phyloP scores from a whole-genome alignment of 1,140 invertebrate genomes.

The Araneus ventricosus region DNA sequence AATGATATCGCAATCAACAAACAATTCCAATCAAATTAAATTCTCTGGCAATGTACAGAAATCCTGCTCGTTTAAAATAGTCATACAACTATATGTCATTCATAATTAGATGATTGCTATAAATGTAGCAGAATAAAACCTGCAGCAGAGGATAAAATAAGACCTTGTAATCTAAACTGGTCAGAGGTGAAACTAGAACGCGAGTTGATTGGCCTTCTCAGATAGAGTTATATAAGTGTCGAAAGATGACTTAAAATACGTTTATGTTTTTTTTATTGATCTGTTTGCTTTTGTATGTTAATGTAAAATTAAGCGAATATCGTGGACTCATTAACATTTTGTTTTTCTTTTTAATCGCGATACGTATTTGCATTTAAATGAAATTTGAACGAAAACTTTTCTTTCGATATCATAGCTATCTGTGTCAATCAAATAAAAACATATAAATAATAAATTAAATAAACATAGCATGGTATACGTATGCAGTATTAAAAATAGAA shows the following conservation, averaged over 20 bases:
- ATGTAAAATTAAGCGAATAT: background rate
- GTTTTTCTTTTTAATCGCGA: background rate
- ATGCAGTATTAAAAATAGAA: too few relatives aligned
- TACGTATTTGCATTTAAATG: background rate
- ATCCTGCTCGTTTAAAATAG: background rate
- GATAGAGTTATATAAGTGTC: background rate
- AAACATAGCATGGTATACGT: too few relatives aligned
- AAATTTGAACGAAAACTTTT: background rate
- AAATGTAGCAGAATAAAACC: background rate
- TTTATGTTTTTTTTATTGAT: conserved; percentile 12
- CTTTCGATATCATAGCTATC: too few relatives aligned
- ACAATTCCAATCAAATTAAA: too few relatives aligned
- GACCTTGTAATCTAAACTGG: background rate
- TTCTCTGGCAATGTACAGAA: background rate
- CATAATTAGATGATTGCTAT: background rate
- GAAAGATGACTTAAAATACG: background rate
- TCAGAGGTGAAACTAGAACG: conserved; percentile 51
- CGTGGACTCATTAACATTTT: background rate
- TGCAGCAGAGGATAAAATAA: background rate
- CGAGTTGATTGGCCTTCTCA: conserved; percentile 30
- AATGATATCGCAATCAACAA: too few relatives aligned
- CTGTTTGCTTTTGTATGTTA: background rate
- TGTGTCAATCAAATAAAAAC: too few relatives aligned
- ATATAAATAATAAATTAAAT: too few relatives aligned
- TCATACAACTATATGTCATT: background rate